A percentile compares a stretch with the other conserved stretches of the same genome.
Conservation (phyloP, 2,797 vertebrate species). For the Erethizon dorsatum region DNA sequence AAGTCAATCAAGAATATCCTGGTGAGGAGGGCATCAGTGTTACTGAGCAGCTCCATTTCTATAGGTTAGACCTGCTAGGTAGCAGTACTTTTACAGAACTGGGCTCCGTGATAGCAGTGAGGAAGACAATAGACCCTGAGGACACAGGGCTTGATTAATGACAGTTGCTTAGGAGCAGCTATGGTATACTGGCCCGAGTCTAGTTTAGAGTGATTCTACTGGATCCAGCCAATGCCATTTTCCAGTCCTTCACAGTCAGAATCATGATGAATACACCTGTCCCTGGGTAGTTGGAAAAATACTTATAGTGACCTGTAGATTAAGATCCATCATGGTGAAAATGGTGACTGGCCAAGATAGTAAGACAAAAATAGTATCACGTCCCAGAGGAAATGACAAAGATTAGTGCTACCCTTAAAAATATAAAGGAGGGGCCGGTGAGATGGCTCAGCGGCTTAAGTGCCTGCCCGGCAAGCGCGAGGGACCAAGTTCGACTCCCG, state of each 20-base stretch:
- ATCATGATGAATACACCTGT: neutral
- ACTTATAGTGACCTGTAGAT: neutral
- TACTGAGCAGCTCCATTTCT: neutral
- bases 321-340: neutral
- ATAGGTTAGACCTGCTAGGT: neutral
- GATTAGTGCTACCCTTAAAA: neutral
- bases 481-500: no score
- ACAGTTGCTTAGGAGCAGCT: neutral
- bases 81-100: neutral
- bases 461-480: no score
- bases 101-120: neutral
- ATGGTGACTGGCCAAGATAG: neutral
- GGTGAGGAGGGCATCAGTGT: neutral
- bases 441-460: no score
- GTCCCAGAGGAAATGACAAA: neutral
- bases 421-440: no score
- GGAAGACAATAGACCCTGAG: neutral
- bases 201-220: neutral
- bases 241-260: neutral
- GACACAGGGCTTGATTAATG: neutral
- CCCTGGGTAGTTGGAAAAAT: neutral
- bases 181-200: neutral
- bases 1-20: neutral
- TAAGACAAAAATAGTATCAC: neutral
- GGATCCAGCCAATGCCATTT: neutral